Conservation (phyloP, 1,140 invertebrate species). For the Lamellibrachia luymesi region DNA sequence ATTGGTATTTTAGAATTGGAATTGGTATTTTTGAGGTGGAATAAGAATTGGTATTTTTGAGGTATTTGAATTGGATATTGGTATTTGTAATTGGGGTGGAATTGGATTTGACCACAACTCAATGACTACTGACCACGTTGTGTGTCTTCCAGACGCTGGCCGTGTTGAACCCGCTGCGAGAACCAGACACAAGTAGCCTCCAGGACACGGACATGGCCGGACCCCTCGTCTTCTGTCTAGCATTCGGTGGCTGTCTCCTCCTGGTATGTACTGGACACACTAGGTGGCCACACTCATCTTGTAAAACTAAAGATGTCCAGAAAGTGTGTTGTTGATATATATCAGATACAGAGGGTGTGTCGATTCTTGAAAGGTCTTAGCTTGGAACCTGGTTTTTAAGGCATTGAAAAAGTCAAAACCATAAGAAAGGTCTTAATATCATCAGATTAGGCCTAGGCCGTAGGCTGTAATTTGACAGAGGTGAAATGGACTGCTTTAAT, state of each 20-base stretch:
- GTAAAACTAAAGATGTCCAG: not conserved
- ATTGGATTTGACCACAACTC: too few relatives aligned
- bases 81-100: too few relatives aligned
- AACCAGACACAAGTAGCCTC: constrained; percentile 71
- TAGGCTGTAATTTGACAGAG: too few relatives aligned
- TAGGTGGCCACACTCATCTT: not conserved
- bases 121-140: not conserved
- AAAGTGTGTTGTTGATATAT: not conserved
- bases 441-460: too few relatives aligned
- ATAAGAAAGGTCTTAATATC: too few relatives aligned
- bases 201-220: constrained; percentile 90
- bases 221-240: constrained; percentile 87
- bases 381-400: too few relatives aligned
- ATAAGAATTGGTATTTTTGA: too few relatives aligned
- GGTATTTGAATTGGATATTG: too few relatives aligned
- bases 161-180: constrained; percentile 82
- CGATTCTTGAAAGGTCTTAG: too few relatives aligned
- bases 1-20: too few relatives aligned
- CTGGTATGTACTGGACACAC: constrained; percentile 49
- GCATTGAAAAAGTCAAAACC: not conserved
- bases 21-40: too few relatives aligned
- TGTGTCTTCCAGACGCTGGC: constrained; percentile 69
- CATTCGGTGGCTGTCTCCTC: constrained; percentile 75
- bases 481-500: too few relatives aligned
- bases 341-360: not conserved